Evolutionary conservation across 2,888 invertebrate genomes (phyloP).

Genomic region (Acronicta aceris): DNA sequence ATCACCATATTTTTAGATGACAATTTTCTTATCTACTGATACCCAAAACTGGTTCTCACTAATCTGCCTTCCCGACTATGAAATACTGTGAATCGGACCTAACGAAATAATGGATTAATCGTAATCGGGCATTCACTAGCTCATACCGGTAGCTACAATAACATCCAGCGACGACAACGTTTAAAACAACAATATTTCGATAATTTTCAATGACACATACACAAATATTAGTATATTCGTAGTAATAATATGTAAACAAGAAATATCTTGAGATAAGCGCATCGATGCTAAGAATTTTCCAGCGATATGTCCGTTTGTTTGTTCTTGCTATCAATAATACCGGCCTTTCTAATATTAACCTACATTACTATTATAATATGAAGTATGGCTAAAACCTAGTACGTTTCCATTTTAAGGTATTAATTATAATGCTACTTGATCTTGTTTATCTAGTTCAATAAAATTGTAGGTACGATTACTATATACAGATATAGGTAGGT

Average conservation of each 20-base stretch:
- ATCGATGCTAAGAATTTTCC: conserved; percentile 59
- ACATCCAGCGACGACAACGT: conserved; percentile 7
- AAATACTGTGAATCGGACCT: conserved; percentile 6
- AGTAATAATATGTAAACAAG: conserved; percentile 50
- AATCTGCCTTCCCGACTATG: not conserved
- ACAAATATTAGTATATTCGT: conserved; percentile 55
- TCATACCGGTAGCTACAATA: conserved; percentile 17
- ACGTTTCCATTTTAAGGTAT: conserved; percentile 31
- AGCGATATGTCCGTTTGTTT: conserved; percentile 42
- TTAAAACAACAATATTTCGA: conserved; percentile 38
- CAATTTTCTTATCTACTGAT: not conserved
- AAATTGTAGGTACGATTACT: not conserved
- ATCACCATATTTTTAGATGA: not conserved
- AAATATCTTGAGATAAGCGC: conserved; percentile 56
- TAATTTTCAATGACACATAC: conserved; percentile 45
- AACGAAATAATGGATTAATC: not conserved
- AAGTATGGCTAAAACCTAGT: conserved; percentile 18
- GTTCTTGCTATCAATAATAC: conserved; percentile 44
- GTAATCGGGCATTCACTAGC: conserved; percentile 4
- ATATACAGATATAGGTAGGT: not conserved
- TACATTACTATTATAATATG: conserved; percentile 19
- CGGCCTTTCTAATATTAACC: conserved; percentile 36
- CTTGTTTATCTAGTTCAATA: conserved; percentile 30
- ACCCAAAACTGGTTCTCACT: not conserved
- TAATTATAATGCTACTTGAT: conserved; percentile 17